Evolutionary conservation across 2,888 invertebrate species (phyloP).

Genomic region (Lasioglossum malachurum): DNA sequence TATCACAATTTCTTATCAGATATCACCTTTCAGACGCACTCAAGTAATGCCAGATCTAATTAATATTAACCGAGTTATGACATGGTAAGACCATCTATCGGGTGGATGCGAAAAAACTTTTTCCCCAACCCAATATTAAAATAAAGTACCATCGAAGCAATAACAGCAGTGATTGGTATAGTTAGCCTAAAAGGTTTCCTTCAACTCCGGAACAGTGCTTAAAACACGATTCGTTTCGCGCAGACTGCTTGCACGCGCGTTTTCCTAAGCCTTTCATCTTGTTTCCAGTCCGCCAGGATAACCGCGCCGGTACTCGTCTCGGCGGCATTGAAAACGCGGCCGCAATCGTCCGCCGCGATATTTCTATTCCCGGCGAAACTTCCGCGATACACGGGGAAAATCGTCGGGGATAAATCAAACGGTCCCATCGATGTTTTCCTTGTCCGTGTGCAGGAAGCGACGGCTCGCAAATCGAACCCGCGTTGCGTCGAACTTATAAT

Average conservation of each 20-base stretch:
- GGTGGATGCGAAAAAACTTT: too few species aligned
- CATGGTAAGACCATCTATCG: too few species aligned
- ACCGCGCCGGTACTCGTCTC: not conserved
- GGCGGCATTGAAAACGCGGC: not conserved
- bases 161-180: too few species aligned
- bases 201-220: not conserved
- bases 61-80: too few species aligned
- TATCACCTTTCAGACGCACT: too few species aligned
- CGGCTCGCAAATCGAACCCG: slow-evolving; percentile 39
- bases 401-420: slow-evolving; percentile 20
- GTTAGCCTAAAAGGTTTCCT: too few species aligned
- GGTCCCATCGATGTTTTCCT: slow-evolving; percentile 1
- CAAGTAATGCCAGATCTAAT: too few species aligned
- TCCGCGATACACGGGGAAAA: not conserved
- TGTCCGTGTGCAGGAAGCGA: slow-evolving; percentile 5
- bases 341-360: not conserved
- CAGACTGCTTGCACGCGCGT: not conserved
- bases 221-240: not conserved
- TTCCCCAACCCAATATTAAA: too few species aligned
- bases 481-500: slow-evolving; percentile 54
- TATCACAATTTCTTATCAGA: too few species aligned
- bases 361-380: not conserved
- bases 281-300: not conserved
- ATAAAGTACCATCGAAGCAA: too few species aligned
- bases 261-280: not conserved